Evolutionary conservation across 2,888 invertebrate genomes (phyloP).

Genomic region (Thymelicus sylvestris): DNA sequence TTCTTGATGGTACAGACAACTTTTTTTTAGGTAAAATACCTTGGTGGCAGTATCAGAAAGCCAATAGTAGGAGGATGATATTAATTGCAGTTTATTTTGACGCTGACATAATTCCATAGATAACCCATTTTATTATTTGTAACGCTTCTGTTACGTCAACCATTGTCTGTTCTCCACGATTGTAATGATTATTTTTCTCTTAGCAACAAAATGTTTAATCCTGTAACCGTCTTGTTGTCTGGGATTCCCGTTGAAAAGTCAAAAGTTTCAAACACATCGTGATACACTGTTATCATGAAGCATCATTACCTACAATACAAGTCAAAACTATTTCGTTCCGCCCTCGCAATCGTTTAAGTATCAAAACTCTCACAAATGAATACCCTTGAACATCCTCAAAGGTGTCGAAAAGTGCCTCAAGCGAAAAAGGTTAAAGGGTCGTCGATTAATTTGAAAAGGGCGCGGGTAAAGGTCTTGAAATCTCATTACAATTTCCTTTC

Average conservation of each 20-base stretch:
- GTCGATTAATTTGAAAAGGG: slow-evolving; percentile 8
- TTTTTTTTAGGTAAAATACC: too few species aligned
- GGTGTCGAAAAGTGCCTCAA: not conserved
- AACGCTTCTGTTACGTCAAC: slow-evolving; percentile 15
- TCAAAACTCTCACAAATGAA: not conserved
- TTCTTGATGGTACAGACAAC: too few species aligned
- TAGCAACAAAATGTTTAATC: slow-evolving; percentile 1
- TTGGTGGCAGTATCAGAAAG: too few species aligned
- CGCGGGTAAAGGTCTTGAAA: slow-evolving; percentile 11
- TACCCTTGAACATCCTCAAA: not conserved
- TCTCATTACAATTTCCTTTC: slow-evolving; percentile 13
- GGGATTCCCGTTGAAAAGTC: too few species aligned
- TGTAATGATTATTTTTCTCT: not conserved
- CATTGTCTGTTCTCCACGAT: slow-evolving; percentile 4
- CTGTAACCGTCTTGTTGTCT: not conserved
- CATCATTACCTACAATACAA: too few species aligned
- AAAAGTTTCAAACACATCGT: too few species aligned
- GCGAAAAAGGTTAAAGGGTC: slow-evolving; percentile 8
- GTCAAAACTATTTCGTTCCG: not conserved
- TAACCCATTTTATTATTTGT: slow-evolving; percentile 10
- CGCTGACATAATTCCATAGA: slow-evolving; percentile 14
- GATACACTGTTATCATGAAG: too few species aligned
- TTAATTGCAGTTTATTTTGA: slow-evolving; percentile 16
- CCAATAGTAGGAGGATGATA: not conserved
- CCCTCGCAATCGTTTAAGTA: not conserved